These are phyloP conservation scores for Lordiphosa clarofinis DNA, from an alignment of 1,140 invertebrate genomes.

Conservation along the genomic window DNA sequence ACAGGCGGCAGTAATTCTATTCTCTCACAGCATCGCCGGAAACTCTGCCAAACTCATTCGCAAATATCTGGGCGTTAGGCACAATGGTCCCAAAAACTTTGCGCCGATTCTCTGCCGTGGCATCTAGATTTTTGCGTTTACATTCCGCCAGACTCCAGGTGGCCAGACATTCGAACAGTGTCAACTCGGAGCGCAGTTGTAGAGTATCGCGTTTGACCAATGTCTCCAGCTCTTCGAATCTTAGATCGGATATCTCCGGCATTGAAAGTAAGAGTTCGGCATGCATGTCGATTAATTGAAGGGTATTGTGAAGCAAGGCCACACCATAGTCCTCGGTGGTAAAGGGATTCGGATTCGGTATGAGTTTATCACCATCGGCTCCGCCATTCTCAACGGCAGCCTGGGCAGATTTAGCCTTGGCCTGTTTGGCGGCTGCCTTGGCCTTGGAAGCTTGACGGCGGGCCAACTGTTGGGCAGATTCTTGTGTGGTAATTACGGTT, in stretches of 20 bases:
- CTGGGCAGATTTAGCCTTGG: constrained; percentile 26
- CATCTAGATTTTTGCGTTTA: constrained; percentile 61
- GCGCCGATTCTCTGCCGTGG: constrained; percentile 69
- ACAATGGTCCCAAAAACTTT: constrained; percentile 71
- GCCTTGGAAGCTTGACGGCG: constrained; percentile 53
- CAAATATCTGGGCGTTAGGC: constrained; percentile 73
- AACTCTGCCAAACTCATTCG: constrained; percentile 65
- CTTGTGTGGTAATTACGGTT: constrained; percentile 68
- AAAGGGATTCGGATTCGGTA: constrained; percentile 73
- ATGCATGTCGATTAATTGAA: constrained; percentile 79
- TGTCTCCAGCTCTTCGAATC: constrained; percentile 78
- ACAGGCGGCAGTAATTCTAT: constrained; percentile 65
- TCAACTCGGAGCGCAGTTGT: constrained; percentile 67
- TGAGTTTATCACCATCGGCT: constrained; percentile 49
- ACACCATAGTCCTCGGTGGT: constrained; percentile 76
- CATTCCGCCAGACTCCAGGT: constrained; percentile 76
- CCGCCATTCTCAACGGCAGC: constrained; percentile 23
- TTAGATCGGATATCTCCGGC: constrained; percentile 57
- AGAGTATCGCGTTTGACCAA: constrained; percentile 69
- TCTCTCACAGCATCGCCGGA: constrained; percentile 65
- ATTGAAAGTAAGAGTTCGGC: constrained; percentile 63
- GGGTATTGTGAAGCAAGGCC: constrained; percentile 69
- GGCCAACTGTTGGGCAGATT: constrained; percentile 53
- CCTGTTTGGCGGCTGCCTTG: constrained; percentile 51
- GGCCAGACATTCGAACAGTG: constrained; percentile 70